These are phyloP conservation scores for Drosophila fungiperda DNA, from an alignment of 2,888 invertebrate species.

Conservation along the genomic window DNA sequence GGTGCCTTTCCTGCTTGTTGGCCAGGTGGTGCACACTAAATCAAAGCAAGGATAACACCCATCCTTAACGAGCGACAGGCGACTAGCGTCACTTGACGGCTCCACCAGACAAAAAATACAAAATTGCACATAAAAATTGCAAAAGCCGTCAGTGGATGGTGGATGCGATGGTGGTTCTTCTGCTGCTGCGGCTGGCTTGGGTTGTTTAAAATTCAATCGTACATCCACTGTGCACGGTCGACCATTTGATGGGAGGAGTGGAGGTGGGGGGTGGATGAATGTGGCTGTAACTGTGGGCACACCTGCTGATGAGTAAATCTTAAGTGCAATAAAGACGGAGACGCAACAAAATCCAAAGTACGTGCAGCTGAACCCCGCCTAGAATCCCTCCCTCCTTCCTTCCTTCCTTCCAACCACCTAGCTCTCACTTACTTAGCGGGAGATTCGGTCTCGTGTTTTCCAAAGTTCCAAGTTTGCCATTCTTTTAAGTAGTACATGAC, in stretches of 20 bases:
- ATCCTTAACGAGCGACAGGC: constrained; percentile 75
- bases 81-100: constrained; percentile 48
- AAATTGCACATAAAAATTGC: constrained; percentile 78
- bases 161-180: neutral
- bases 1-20: constrained; percentile 4
- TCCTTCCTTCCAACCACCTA: constrained; percentile 21
- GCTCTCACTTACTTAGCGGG: constrained; percentile 82
- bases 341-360: constrained; percentile 79
- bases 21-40: constrained; percentile 55
- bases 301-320: constrained; percentile 82
- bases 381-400: constrained; percentile 18
- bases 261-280: neutral
- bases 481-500: constrained; percentile 77
- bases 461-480: constrained; percentile 68
- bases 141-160: constrained; percentile 52
- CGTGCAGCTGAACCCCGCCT: constrained; percentile 73
- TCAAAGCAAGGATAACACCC: constrained; percentile 52
- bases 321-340: constrained; percentile 78
- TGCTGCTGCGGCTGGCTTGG: constrained; percentile 2
- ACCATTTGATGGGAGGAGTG: neutral
- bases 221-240: constrained; percentile 26
- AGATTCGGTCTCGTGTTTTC: constrained; percentile 74
- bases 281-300: constrained; percentile 47
- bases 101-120: constrained; percentile 26
- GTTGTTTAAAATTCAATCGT: constrained; percentile 75